Evolutionary conservation across 2,888 invertebrate species (phyloP).

Genomic region (Trichopria drosophilae): DNA sequence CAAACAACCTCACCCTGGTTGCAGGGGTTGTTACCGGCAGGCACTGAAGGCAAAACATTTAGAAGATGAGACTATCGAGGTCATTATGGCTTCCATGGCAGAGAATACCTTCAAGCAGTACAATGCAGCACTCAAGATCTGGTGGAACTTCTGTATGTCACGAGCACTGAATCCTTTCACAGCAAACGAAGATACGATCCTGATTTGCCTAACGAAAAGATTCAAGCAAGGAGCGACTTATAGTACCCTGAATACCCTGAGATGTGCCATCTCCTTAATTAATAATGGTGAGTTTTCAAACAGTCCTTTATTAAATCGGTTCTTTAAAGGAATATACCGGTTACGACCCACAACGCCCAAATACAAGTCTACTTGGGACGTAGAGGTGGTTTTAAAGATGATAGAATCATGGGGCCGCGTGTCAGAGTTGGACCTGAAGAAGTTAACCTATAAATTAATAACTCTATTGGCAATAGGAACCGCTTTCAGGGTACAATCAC

Average conservation of each 20-base stretch:
- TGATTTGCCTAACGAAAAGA: background rate
- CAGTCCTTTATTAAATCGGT: too few species aligned
- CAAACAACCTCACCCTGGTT: too few species aligned
- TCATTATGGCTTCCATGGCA: too few species aligned
- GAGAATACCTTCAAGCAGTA: too few species aligned
- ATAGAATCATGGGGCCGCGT: constrained; percentile 16
- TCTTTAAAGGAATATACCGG: too few species aligned
- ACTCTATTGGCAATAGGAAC: constrained; percentile 29
- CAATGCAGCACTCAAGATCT: background rate
- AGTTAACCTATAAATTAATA: constrained; percentile 30
- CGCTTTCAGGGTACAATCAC: constrained; percentile 30
- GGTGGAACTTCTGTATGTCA: background rate
- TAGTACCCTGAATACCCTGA: too few species aligned
- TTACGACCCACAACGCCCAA: too few species aligned
- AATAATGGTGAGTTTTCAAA: too few species aligned
- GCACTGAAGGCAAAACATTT: too few species aligned
- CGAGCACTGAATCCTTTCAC: background rate
- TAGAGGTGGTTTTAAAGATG: constrained; percentile 29
- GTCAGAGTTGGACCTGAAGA: constrained; percentile 15
- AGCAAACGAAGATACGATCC: background rate
- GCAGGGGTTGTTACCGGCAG: too few species aligned
- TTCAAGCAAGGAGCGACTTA: background rate
- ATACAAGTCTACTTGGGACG: constrained; percentile 37
- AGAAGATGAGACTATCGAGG: too few species aligned
- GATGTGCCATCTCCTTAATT: too few species aligned